These are phyloP conservation scores for Scrobipalpa atriplicella DNA, from an alignment of 2,888 invertebrate genomes.

Conservation along the genomic window DNA sequence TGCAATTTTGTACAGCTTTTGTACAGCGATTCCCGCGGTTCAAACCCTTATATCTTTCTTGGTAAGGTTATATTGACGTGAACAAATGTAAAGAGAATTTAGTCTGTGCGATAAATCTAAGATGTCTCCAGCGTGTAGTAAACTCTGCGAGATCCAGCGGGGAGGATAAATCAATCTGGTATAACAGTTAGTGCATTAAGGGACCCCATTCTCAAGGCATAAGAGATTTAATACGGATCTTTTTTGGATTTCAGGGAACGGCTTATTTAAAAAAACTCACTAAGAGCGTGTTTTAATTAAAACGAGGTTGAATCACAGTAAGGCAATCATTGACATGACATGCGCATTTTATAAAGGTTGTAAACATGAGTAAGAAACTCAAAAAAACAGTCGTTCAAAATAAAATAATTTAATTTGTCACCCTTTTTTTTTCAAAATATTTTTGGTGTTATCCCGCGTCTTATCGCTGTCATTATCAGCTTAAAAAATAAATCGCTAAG, in stretches of 20 bases:
- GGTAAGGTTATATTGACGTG: slow-evolving; percentile 31
- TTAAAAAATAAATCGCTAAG: not conserved
- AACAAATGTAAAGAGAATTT: slow-evolving; percentile 40
- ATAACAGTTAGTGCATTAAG: not conserved
- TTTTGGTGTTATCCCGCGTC: no score
- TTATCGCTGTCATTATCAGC: no score
- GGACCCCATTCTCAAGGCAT: slow-evolving; percentile 1
- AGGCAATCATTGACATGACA: no score
- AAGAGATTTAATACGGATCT: not conserved
- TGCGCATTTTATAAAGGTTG: no score
- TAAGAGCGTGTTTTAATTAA: no score
- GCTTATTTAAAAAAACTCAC: no score
- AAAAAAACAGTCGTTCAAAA: no score
- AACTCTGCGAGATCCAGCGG: slow-evolving; percentile 47
- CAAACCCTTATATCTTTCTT: slow-evolving; percentile 42
- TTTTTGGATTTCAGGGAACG: not conserved
- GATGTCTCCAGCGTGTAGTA: slow-evolving; percentile 53
- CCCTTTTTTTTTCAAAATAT: not conserved
- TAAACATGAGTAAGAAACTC: no score
- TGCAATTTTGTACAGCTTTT: slow-evolving; percentile 47
- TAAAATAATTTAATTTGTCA: no score
- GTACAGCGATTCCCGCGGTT: slow-evolving; percentile 37
- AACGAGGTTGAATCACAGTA: no score
- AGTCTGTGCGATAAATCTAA: slow-evolving; percentile 54
- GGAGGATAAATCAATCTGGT: slow-evolving; percentile 45